Base-by-base conservation (phyloP, 2,888 invertebrate species). In the Aelia acuminata region DNA sequence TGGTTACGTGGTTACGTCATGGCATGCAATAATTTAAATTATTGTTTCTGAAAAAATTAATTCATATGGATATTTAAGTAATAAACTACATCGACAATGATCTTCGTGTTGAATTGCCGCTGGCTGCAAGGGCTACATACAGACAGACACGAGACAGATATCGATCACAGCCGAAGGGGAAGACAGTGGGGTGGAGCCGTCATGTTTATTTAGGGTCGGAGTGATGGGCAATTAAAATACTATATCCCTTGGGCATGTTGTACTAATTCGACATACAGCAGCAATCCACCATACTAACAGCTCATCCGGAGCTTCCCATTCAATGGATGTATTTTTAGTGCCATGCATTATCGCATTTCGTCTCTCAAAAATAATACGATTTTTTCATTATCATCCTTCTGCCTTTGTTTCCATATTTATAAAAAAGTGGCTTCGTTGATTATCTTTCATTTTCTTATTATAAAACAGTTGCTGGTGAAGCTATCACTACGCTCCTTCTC, bases 101-200 rank as follows among this genome's bases (percentile, higher is more conserved):
- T 1, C 26, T 20, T 20, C 63, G 31, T 70, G 35, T 70, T 70
- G 18, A 31, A 18, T 70, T 35, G 63, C 20, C 20, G 20, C 18
- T 35, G 63, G 35, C 63, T 80, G 43, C 11, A 80, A 80, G 43
- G 80, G 43, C 43, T 39, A 80, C 80, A 80, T 39, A 80, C 80
- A 80, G 80, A 80, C 80, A 80, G 80, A 80, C 80, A 80, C 39
- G 80, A 80, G 80, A 80, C 80, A 47, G 80, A 43, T 80, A 80
- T 80, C 80, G 80, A 80, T 47, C 80, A n/a, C 43, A 47, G n/a
- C 0, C 5, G 80, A 80, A 80, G 39, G 80, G 80, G n/a, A 47
- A 43, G n/a, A 11, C n/a, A 43, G 10, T n/a, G 43, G 80, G 80
- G 80, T 47, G 80, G 80, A 43, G 43, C 80, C 80, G 80, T 80